A percentile compares a stretch with the other conserved stretches of the same genome.
Conservation (phyloP, 2,113 vertebrate species). For the Campylorhamphus procurvoides region DNA sequence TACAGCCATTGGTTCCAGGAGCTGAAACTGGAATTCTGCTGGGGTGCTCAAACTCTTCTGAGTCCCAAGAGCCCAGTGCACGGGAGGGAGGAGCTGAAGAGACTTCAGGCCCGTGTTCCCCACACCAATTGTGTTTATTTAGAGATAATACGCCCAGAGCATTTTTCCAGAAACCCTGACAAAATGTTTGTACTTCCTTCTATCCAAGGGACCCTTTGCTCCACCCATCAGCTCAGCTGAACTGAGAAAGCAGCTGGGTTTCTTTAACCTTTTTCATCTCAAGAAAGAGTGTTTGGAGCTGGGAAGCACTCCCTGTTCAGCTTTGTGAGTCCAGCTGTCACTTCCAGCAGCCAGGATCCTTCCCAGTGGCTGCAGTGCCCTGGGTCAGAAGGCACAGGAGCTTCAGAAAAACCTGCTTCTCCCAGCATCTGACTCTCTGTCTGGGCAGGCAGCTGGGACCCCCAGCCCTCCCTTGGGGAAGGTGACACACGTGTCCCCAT, state of each 20-base stretch:
- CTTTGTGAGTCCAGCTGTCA: slow-evolving; percentile 26
- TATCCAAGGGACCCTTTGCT: neutral
- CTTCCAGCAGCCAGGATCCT: slow-evolving; percentile 46
- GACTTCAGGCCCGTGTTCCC: fast-evolving
- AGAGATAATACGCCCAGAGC: neutral
- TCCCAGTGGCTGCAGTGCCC: slow-evolving; percentile 11
- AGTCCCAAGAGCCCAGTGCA: fast-evolving
- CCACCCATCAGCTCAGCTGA: slow-evolving; percentile 3
- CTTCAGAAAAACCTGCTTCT: neutral
- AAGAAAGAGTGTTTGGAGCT: neutral
- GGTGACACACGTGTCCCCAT: neutral
- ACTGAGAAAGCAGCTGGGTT: slow-evolving; percentile 8
- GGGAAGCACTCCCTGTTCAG: slow-evolving; percentile 25
- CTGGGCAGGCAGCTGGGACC: neutral
- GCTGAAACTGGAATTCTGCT: neutral
- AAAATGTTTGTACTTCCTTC: neutral
- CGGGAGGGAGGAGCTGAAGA: neutral
- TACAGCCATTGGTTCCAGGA: neutral
- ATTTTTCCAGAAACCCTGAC: neutral
- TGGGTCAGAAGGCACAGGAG: neutral
- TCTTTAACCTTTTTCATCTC: slow-evolving; percentile 43
- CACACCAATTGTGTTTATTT: neutral
- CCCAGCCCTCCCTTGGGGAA: fast-evolving
- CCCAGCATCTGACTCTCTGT: neutral
- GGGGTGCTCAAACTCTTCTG: neutral